A percentile compares a stretch with the other conserved stretches of the same genome.
Evolutionary conservation across 2,797 vertebrate genomes (phyloP).

Genomic region (Myiotriccus ornatus): DNA sequence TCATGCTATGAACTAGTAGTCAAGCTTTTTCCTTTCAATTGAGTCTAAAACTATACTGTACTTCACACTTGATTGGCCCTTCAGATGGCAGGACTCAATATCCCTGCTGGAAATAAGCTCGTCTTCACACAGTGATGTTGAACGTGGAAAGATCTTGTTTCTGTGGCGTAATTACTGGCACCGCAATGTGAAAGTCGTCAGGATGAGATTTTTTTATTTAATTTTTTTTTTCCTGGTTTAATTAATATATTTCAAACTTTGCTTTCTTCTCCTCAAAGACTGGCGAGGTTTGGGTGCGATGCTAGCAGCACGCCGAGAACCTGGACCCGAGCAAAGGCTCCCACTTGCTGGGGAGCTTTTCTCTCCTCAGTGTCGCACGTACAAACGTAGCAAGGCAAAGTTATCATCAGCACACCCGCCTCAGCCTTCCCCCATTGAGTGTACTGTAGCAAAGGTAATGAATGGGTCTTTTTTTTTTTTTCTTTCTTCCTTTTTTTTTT

Average conservation of each 20-base stretch:
- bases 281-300: neutral
- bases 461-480: conserved; percentile 29
- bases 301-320: neutral
- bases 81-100: conserved; percentile 87
- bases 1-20: conserved; percentile 94
- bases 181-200: conserved; percentile 73
- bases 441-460: conserved; percentile 77
- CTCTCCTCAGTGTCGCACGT: conserved; percentile 41
- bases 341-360: conserved; percentile 30
- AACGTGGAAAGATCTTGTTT: conserved; percentile 90
- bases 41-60: conserved; percentile 90
- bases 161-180: conserved; percentile 88
- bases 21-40: conserved; percentile 97
- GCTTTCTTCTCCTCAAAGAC: neutral
- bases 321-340: conserved; percentile 4
- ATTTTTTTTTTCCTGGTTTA: neutral
- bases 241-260: conserved; percentile 28
- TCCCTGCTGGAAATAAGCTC: conserved; percentile 88
- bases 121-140: conserved; percentile 87
- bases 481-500: no score
- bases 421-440: conserved; percentile 66
- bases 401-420: conserved; percentile 64
- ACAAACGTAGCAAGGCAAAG: conserved; percentile 68
- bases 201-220: neutral
- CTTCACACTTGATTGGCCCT: conserved; percentile 98